phyloP scores from a whole-genome alignment of 2,888 invertebrate species.

The Tachina lurida region DNA sequence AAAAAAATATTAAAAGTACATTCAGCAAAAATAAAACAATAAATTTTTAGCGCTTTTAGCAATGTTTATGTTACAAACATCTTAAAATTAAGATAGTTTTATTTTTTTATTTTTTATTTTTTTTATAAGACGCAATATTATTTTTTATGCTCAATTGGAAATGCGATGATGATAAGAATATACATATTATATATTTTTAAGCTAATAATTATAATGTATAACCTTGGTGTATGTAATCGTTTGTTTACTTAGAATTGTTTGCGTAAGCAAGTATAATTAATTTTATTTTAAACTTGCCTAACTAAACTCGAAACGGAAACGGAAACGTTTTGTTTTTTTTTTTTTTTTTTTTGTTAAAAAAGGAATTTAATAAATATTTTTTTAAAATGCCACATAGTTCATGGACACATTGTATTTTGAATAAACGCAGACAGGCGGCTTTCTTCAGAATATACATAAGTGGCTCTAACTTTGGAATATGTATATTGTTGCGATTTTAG shows the following conservation, averaged over 20 bases:
- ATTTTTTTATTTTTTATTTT: not conserved
- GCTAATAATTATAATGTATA: conserved; percentile 21
- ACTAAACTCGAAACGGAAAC: not conserved
- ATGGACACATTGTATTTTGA: not conserved
- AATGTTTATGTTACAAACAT: not conserved
- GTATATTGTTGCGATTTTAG: no score
- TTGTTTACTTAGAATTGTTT: not conserved
- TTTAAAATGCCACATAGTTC: not conserved
- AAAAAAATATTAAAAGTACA: not conserved
- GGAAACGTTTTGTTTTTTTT: not conserved
- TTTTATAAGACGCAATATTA: conserved; percentile 29
- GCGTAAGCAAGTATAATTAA: not conserved
- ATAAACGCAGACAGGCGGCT: no score
- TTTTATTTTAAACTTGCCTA: not conserved
- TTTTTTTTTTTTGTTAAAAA: not conserved
- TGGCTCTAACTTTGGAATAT: no score
- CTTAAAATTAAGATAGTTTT: not conserved
- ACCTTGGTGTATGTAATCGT: conserved; percentile 14
- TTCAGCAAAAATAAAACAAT: not conserved
- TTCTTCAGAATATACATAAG: no score
- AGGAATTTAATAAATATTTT: no score
- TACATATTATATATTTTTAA: conserved; percentile 34
- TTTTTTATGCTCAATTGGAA: conserved; percentile 13
- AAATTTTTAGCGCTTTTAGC: conserved; percentile 3
- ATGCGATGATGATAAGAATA: conserved; percentile 33